These are phyloP conservation scores for Aleiodes leptofemur DNA, from an alignment of 2,888 invertebrate species.

Conservation along the genomic window DNA sequence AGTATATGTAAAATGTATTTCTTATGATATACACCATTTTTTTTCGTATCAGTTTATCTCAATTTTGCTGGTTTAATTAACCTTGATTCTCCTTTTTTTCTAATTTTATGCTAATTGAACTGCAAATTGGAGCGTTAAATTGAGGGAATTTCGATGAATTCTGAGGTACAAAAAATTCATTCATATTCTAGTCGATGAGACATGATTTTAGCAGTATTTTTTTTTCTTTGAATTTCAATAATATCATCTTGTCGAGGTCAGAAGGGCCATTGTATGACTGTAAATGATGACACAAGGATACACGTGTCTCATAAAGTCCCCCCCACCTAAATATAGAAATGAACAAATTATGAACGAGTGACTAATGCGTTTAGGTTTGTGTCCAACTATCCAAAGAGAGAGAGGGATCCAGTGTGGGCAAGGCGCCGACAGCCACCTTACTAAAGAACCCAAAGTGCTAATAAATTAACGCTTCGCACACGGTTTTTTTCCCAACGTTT, in stretches of 20 bases:
- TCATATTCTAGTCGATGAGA: background rate
- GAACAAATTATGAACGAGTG: constrained; percentile 68
- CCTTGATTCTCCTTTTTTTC: too few relatives aligned
- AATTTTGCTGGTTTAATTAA: too few relatives aligned
- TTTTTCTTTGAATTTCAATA: background rate
- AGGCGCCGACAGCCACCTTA: constrained; percentile 50
- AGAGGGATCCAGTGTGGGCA: constrained; percentile 16
- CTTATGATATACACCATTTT: too few relatives aligned
- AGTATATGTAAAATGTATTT: too few relatives aligned
- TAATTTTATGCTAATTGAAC: too few relatives aligned
- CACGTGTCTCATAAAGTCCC: constrained; percentile 36
- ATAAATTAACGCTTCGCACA: constrained; percentile 58
- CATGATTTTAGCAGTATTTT: background rate
- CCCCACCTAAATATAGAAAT: constrained; percentile 62
- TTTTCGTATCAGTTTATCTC: too few relatives aligned
- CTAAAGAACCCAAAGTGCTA: constrained; percentile 48
- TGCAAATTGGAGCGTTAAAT: too few relatives aligned
- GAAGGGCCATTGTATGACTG: constrained; percentile 5
- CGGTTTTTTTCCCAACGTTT: constrained; percentile 18
- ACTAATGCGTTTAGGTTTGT: constrained; percentile 59
- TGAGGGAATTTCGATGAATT: background rate
- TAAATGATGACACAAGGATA: too few relatives aligned
- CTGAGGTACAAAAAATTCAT: constrained; percentile 9
- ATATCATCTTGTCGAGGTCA: background rate
- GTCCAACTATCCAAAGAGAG: constrained; percentile 42